Evolutionary conservation across 2,113 vertebrate genomes (phyloP), one percentile per base, ranked within the genome.

Genomic region (Hyperoodon ampullatus): DNA sequence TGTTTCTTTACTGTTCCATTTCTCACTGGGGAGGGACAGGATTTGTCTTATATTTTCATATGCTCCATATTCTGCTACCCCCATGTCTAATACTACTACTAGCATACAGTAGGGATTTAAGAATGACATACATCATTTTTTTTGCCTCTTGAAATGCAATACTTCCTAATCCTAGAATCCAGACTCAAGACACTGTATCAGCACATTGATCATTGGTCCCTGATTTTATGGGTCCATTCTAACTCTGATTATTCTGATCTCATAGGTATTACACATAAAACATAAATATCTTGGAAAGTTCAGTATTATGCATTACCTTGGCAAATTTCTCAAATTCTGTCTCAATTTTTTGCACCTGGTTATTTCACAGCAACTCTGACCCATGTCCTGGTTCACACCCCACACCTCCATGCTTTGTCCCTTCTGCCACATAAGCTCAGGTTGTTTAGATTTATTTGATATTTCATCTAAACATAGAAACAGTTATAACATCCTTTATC

Each of bases 231-330:
- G n/a, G 6, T 80, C 55, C 89, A 16, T 86, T 97, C 15, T 92
- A 75, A 83, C 60, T 92, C 74, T 65, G 47, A 89, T 93, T 50
- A 81, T 86, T 85, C 60, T 92, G 66, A 28, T 44, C 78, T 92
- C 33, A 53, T 28, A 88, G n/a, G 19, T 93, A 88, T 88, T 77
- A 85, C 28, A 60, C 11, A 70, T 42, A 80, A 97, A 94, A 80
- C 10, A 71, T 77, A 91, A 84, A 85, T 39, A 86, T 71, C 16
- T n/a, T 83, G 16, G 60, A 55, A 71, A 89, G 33, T 66, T 90
- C 70, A 83, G 15, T 47, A 28, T 90, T 77, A 77, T 33, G 2
- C 19, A 61, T 93, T 75, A 68, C 35, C 53, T 63, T 47, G n/a
- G 23, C 23, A 93, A 85, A 82, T 60, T 82, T 75, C 35, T 97